Evolutionary conservation across 2,113 vertebrate species (phyloP).

Genomic region (Oncorhynchus nerka): DNA sequence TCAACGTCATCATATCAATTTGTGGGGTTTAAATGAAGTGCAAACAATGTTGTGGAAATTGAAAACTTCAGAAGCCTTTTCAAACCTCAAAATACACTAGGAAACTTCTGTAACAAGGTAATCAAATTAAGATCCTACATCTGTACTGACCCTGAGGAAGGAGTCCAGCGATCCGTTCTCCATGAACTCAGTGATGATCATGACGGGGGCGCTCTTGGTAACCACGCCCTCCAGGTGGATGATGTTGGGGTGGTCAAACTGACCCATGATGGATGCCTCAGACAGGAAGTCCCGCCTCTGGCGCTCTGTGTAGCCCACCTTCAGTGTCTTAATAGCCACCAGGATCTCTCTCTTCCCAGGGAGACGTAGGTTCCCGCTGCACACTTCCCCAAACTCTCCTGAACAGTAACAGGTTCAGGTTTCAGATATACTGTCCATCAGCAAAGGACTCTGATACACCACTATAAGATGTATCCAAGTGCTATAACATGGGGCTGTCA

Average conservation of each 20-base stretch:
- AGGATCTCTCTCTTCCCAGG: slow-evolving; percentile 92
- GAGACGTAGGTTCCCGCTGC: slow-evolving; percentile 92
- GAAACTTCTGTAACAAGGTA: too few species aligned
- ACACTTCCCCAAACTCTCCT: slow-evolving; percentile 97
- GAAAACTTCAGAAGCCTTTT: too few species aligned
- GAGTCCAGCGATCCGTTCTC: slow-evolving; percentile 95
- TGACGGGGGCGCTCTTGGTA: slow-evolving; percentile 92
- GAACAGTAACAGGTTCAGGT: background rate
- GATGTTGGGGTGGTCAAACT: slow-evolving; percentile 93
- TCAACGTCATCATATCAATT: too few species aligned
- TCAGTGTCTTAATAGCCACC: slow-evolving; percentile 88
- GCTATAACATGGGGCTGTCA: too few species aligned
- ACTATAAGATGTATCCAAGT: too few species aligned
- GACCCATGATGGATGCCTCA: slow-evolving; percentile 91
- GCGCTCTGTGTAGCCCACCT: slow-evolving; percentile 86
- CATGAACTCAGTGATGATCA: slow-evolving; percentile 98
- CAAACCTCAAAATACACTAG: too few species aligned
- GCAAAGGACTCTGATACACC: too few species aligned
- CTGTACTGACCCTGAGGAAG: slow-evolving; percentile 84
- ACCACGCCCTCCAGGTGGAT: slow-evolving; percentile 94
- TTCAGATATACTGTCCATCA: too few species aligned
- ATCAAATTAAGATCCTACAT: too few species aligned
- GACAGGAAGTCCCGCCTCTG: slow-evolving; percentile 87
- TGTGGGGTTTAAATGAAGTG: too few species aligned
- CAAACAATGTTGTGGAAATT: too few species aligned